phyloP scores from a whole-genome alignment of 2,797 vertebrate species.

The Tauraco hartlaubi region DNA sequence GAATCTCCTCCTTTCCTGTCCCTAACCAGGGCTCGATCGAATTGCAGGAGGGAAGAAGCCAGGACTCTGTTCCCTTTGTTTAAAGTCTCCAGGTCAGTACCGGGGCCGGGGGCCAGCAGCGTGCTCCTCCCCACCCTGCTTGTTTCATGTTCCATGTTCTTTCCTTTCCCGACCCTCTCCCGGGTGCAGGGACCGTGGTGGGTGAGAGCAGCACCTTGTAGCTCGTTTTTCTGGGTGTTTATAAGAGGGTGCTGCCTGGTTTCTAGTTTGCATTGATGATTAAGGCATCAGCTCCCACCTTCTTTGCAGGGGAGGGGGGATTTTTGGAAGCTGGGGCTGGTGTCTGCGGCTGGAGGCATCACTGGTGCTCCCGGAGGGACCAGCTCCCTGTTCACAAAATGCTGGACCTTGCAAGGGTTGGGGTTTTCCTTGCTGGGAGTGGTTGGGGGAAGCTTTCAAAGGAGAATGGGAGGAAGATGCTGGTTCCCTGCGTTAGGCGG shows the following conservation, averaged over 20 bases:
- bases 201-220: not conserved
- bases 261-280: rapidly evolving
- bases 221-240: not conserved
- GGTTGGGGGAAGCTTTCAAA: not conserved
- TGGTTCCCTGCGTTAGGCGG: not conserved
- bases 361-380: not conserved
- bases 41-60: slow-evolving; percentile 84
- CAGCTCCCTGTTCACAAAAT: rapidly evolving
- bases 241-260: not conserved
- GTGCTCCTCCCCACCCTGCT: not conserved
- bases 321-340: not conserved
- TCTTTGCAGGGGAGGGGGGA: not conserved
- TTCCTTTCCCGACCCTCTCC: not conserved
- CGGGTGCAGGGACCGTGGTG: not conserved
- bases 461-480: not conserved
- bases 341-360: not conserved
- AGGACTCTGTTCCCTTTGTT: slow-evolving; percentile 86
- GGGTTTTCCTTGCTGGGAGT: not conserved
- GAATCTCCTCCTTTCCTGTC: slow-evolving; percentile 85
- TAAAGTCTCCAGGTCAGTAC: slow-evolving; percentile 87
- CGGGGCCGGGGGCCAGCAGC: slow-evolving; percentile 50
- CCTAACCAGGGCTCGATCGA: slow-evolving; percentile 84
- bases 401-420: not conserved
- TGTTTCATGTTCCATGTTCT: not conserved
- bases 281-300: rapidly evolving